These are phyloP conservation scores for Exaiptasia diaphana DNA, from an alignment of 64 coral and sea anemone genomes.

Conservation along the genomic window DNA sequence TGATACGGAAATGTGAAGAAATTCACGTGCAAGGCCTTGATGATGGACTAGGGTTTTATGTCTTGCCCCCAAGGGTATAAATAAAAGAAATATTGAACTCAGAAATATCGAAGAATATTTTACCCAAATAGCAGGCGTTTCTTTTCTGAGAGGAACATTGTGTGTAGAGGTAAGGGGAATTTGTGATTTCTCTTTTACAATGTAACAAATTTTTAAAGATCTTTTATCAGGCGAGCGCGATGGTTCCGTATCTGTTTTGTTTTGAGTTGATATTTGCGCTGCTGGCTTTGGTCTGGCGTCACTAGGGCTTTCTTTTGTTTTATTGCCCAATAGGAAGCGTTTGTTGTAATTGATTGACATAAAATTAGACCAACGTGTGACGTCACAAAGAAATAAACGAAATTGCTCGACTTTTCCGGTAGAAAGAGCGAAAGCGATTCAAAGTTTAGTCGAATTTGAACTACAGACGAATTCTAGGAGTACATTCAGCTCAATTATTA, in stretches of 20 bases:
- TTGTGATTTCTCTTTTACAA: background rate
- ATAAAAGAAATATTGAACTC: no score
- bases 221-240: background rate
- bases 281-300: background rate
- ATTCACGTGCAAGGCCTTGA: no score
- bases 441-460: background rate
- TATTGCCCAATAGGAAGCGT: background rate
- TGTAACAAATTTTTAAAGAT: background rate
- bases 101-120: no score
- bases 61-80: no score
- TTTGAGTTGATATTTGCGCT: no score
- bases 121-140: no score
- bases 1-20: no score
- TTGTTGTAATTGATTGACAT: conserved; percentile 24
- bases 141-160: no score
- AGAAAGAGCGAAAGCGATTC: background rate
- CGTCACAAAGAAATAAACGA: conserved; percentile 41
- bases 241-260: background rate
- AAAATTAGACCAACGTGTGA: conserved; percentile 22
- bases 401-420: conserved; percentile 31
- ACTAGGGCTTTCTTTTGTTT: conserved; percentile 1
- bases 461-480: background rate
- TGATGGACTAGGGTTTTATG: no score
- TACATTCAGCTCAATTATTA: background rate
- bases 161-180: no score